Conservation (phyloP, 1,140 invertebrate genomes). For the Drosophila malerkotliana region DNA sequence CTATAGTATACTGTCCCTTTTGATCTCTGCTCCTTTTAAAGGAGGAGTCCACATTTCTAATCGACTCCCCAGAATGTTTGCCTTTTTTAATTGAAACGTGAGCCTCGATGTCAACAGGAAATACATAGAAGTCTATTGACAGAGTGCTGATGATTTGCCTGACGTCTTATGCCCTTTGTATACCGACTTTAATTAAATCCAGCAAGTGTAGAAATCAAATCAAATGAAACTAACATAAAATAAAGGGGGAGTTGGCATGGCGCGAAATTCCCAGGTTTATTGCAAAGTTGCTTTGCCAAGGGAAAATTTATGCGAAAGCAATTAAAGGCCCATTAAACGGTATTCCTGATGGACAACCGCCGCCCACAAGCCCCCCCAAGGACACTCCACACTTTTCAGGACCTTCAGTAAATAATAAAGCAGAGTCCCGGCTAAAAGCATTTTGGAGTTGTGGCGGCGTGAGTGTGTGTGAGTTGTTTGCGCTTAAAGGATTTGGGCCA, state of each 20-base stretch:
- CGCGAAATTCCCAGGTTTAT: constrained; percentile 43
- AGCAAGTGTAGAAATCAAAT: constrained; percentile 60
- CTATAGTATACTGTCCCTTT: neutral
- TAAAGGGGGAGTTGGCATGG: neutral
- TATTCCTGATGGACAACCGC: constrained; percentile 51
- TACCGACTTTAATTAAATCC: constrained; percentile 63
- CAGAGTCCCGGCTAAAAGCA: constrained; percentile 56
- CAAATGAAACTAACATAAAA: constrained; percentile 71
- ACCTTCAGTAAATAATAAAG: constrained; percentile 57
- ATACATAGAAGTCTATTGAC: constrained; percentile 14
- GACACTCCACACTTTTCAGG: constrained; percentile 7
- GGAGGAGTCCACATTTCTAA: constrained; percentile 16
- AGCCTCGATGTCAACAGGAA: constrained; percentile 13
- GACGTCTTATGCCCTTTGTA: constrained; percentile 29
- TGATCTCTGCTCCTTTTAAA: neutral
- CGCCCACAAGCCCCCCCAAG: neutral
- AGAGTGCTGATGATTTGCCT: constrained; percentile 24
- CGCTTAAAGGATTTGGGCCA: constrained; percentile 71
- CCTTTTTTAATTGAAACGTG: constrained; percentile 63
- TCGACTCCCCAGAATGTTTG: constrained; percentile 58
- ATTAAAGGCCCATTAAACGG: constrained; percentile 69
- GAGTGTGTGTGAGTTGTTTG: constrained; percentile 21
- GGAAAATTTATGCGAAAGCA: constrained; percentile 74
- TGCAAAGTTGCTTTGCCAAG: constrained; percentile 53
- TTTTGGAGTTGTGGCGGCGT: constrained; percentile 12